Base-by-base conservation (phyloP, 2,888 invertebrate genomes). In the Eulithis testata region DNA sequence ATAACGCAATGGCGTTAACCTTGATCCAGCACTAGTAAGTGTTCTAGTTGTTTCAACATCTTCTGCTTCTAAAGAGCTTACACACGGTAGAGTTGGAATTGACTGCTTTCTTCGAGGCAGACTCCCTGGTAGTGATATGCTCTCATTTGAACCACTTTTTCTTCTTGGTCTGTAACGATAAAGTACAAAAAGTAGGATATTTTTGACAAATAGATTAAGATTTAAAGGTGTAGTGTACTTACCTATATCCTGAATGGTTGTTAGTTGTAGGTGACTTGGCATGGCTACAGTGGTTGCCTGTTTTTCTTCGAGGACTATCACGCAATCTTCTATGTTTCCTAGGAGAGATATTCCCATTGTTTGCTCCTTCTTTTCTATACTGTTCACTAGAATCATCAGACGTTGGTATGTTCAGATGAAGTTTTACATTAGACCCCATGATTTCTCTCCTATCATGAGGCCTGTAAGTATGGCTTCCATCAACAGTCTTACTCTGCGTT, bases 221-320 rank as follows among this genome's bases (percentile, higher is more conserved):
- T 40, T 53, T 31, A 2, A 3, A 12, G 9, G 3, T 9, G 7
- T 37, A 37, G n/a, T 36, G 14, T 45, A 5, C 5, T 69, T 82
- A 93, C 93, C 92, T 90, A 73, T 93, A 93, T 59, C 87, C 85
- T 50, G 91, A 84, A 72, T 90, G 89, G 67, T 90, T 94, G 67
- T 80, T 89, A 14, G 81, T 72, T 54, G 88, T 93, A 9, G 95
- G 95, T 51, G 95, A 95, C 80, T 95, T 94, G 0, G 94, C 93
- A 61, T 87, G 84, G 61, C 87, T 85, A 53, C 93, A 90, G 73
- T 91, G 93, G 68, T 94, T 86, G n/a, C 87, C 88, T 37, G 95
- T 94, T 86, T 96, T 96, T 79, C 96, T 93, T 76, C 95, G 86
- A 1, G 95, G 95, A 78, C 95, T 95, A 67, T 96, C 96, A 65